Conservation (phyloP, 2,113 vertebrate genomes). For the Oenanthe melanoleuca region DNA sequence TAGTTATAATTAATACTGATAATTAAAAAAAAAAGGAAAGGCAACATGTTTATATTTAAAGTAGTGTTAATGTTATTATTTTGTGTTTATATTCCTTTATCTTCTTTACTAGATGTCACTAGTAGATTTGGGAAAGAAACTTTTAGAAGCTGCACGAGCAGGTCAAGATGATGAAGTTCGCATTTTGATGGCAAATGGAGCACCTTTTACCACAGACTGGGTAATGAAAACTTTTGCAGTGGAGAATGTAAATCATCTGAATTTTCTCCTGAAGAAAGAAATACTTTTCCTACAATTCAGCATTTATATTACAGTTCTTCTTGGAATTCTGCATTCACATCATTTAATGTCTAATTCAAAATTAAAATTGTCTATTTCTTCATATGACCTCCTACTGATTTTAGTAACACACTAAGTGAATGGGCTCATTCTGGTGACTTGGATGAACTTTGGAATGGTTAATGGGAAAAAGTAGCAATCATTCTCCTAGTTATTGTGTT, state of each 20-base stretch:
- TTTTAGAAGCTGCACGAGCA: slow-evolving; percentile 88
- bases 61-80: background rate
- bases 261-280: background rate
- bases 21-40: background rate
- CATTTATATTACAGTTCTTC: background rate
- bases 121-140: slow-evolving; percentile 89
- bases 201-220: slow-evolving; percentile 91
- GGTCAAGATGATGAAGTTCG: slow-evolving; percentile 91
- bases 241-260: background rate
- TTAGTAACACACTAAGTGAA: background rate
- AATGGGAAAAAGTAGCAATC: background rate
- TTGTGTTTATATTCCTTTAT: slow-evolving; percentile 33
- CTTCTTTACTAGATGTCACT: slow-evolving; percentile 82
- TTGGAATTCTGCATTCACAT: background rate
- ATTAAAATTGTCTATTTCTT: background rate
- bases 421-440: background rate
- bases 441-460: background rate
- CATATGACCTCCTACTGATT: background rate
- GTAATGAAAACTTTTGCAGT: slow-evolving; percentile 67
- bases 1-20: background rate
- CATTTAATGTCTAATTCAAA: background rate
- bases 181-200: slow-evolving; percentile 91
- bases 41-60: background rate
- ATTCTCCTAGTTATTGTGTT: background rate
- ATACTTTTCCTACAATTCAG: background rate